Base-by-base conservation (phyloP, 1,140 invertebrate species). In the Pseudomyrmex concolor region DNA sequence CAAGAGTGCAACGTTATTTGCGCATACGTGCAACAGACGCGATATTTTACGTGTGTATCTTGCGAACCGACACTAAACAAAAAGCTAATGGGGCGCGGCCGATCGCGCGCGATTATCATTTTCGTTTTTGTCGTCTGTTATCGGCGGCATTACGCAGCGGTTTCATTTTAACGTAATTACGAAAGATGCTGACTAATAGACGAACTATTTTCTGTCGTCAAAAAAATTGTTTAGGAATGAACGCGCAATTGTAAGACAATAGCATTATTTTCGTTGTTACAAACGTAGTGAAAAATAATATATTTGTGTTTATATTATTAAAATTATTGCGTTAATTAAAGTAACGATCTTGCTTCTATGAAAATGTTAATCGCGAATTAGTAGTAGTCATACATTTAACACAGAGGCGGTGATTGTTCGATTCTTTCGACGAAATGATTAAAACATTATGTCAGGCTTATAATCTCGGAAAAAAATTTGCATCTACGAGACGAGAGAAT, bases 81-180 rank as follows among this genome's bases (percentile, higher is more conserved):
- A 84, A 87, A 87, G 19, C 25, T 87, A 84, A 87, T 84, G 67
- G 66, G 67, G 66, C n/a, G 59, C 22, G 51, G 22, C 13, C 51
- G 51, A 78, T 55, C 64, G 19, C 10, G 19, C 10, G 34, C 8
- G 55, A n/a, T 66, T 34, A 83, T 74, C 67, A 45, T 87, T 86
- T 87, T 74, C 55, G 73, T 87, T 86, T 51, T 77, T 73, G n/a
- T 48, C 10, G n/a, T 12, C 15, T 10, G 72, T 43, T 22, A 25
- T 59, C 34, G 70, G 34, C 2, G 19, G 50, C 50, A 17, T 59
- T 25, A 70, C 0, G 34, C 10, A 15, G 19, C 19, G 10, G 2
- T 15, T 22, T n/a, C 19, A 12, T n/a, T 9, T 51, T 55, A 43
- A 13, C 51, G 82, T 70, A 74, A 86, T 72, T 83, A 57, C 55